phyloP scores from a whole-genome alignment of 2,113 vertebrate genomes.

The Crocuta crocuta region DNA sequence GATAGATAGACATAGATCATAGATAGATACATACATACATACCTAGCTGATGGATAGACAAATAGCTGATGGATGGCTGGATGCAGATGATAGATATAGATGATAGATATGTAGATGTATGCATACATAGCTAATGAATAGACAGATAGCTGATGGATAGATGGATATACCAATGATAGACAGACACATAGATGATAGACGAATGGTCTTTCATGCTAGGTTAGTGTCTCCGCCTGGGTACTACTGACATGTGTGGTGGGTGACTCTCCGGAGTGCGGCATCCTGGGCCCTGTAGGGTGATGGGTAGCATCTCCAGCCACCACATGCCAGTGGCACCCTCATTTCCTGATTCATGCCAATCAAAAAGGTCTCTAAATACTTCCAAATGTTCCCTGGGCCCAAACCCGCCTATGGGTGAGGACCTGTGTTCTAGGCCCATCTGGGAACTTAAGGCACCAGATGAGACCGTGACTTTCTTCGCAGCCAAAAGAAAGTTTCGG shows the following conservation, averaged over 20 bases:
- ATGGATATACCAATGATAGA: neutral
- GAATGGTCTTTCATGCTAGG: fast-evolving
- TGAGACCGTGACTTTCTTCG: neutral
- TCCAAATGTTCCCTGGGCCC: neutral
- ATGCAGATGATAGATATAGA: neutral
- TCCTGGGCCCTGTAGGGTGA: neutral
- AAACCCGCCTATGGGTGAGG: fast-evolving
- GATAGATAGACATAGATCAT: neutral
- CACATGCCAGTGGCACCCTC: fast-evolving
- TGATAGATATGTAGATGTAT: neutral
- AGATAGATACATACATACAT: no score
- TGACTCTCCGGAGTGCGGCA: fast-evolving
- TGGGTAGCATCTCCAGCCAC: fast-evolving
- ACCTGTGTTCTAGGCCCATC: fast-evolving
- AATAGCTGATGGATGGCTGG: neutral
- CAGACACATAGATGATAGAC: neutral
- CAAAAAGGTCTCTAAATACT: neutral
- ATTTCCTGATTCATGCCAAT: neutral
- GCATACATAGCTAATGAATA: neutral
- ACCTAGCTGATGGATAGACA: no score
- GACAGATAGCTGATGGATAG: neutral
- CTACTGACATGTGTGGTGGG: fast-evolving
- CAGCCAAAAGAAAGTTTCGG: neutral
- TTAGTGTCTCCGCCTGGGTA: neutral
- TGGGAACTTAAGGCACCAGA: fast-evolving